These are phyloP conservation scores for Drosophila baimaii DNA, from an alignment of 1,140 invertebrate genomes.

Conservation along the genomic window DNA sequence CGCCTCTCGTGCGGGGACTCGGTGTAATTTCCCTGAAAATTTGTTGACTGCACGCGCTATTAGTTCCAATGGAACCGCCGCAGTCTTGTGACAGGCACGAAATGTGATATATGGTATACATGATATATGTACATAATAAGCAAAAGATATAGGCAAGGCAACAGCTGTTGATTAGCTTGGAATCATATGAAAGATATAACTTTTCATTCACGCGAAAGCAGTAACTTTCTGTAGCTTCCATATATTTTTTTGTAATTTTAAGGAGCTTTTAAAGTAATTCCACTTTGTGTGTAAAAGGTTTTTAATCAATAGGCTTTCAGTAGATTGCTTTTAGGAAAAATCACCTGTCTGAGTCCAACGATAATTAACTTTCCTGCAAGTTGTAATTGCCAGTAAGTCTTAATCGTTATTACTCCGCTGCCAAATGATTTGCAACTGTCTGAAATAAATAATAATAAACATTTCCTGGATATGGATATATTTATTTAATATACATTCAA, in stretches of 20 bases:
- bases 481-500: slow-evolving; percentile 8
- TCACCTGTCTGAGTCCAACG: background rate
- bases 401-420: slow-evolving; percentile 5
- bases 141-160: background rate
- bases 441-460: slow-evolving; percentile 6
- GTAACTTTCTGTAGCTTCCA: background rate
- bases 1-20: slow-evolving; percentile 12
- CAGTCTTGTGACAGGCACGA: slow-evolving; percentile 34
- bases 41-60: slow-evolving; percentile 69
- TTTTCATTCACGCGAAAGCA: background rate
- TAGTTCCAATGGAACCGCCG: slow-evolving; percentile 28
- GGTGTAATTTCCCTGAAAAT: slow-evolving; percentile 36
- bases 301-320: background rate
- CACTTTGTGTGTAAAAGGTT: no score
- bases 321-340: background rate
- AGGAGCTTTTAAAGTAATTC: background rate
- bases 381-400: slow-evolving; percentile 5
- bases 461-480: slow-evolving; percentile 17
- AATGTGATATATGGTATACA: slow-evolving; percentile 4
- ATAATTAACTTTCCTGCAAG: background rate
- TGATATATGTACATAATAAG: background rate
- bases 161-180: background rate
- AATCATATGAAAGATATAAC: background rate
- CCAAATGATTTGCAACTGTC: slow-evolving; percentile 5
- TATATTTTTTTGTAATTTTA: background rate